phyloP scores from a whole-genome alignment of 2,797 vertebrate species.

The Poeciliopsis presidionis region DNA sequence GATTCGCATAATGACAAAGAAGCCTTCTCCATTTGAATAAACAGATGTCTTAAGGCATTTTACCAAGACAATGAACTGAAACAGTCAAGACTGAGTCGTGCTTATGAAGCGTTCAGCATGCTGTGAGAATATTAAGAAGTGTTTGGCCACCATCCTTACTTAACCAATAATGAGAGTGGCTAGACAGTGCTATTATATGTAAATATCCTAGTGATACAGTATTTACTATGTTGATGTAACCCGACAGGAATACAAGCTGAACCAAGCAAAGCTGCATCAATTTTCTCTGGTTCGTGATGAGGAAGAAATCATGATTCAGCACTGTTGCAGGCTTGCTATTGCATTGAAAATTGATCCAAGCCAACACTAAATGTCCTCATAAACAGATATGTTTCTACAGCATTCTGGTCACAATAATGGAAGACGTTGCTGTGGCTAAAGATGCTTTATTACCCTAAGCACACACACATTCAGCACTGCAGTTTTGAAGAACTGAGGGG shows the following conservation, averaged over 20 bases:
- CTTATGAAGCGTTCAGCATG: conserved; percentile 30
- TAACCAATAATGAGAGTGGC: conserved; percentile 58
- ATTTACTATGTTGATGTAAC: conserved; percentile 56
- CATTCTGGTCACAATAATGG: conserved; percentile 52
- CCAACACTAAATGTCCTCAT: conserved; percentile 43
- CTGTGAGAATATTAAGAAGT: conserved; percentile 28
- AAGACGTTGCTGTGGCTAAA: conserved; percentile 45
- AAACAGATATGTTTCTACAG: conserved; percentile 44
- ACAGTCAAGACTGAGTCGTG: conserved; percentile 8
- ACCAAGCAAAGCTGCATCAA: conserved; percentile 45
- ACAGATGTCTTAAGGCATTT: conserved; percentile 20
- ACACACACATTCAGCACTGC: conserved; percentile 50
- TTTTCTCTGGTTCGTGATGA: conserved; percentile 35
- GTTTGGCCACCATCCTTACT: conserved; percentile 38
- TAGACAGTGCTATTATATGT: conserved; percentile 53
- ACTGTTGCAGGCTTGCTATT: conserved; percentile 49
- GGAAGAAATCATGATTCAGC: conserved; percentile 77
- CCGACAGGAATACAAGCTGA: conserved; percentile 60
- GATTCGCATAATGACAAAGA: conserved; percentile 14
- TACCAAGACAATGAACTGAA: conserved; percentile 19
- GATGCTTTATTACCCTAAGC: conserved; percentile 20
- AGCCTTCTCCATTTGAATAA: conserved; percentile 15
- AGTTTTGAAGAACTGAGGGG: conserved; percentile 69
- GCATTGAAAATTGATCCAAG: conserved; percentile 45
- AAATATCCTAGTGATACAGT: conserved; percentile 64